phyloP scores from a whole-genome alignment of 2,113 vertebrate species.

The Microcebus griseorufus region DNA sequence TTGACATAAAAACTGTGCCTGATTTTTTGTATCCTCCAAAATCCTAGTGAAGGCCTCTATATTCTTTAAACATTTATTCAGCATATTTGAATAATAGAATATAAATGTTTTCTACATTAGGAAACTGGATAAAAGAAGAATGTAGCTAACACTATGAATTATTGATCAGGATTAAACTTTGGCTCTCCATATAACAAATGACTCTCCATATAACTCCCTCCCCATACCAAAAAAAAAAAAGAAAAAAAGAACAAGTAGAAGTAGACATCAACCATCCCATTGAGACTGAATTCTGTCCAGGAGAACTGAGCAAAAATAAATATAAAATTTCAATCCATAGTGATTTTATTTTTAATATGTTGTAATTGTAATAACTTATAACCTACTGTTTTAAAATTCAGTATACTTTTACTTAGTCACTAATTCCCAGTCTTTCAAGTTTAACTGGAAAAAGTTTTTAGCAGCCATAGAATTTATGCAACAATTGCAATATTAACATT shows the following conservation, averaged over 20 bases:
- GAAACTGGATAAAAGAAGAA: background rate
- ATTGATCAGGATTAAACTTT: background rate
- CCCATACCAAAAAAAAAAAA: rapidly evolving
- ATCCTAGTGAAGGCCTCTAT: background rate
- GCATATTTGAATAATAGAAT: background rate
- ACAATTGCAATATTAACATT: background rate
- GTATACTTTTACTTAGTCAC: background rate
- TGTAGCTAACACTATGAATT: background rate
- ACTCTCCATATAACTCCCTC: background rate
- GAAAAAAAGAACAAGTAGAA: background rate
- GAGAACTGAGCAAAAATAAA: background rate
- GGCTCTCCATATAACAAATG: background rate
- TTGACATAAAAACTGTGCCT: background rate
- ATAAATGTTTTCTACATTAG: slow-evolving; percentile 7
- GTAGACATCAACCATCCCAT: background rate
- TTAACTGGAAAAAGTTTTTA: background rate
- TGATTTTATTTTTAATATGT: background rate
- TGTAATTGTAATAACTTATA: background rate
- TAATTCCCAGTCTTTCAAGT: background rate
- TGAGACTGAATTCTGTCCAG: background rate
- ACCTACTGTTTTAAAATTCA: slow-evolving; percentile 3
- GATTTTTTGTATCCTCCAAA: background rate
- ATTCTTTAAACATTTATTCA: slow-evolving; percentile 15
- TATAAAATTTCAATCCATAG: background rate
- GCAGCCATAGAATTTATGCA: background rate